These are phyloP conservation scores for Podarcis muralis DNA, from an alignment of 2,113 vertebrate genomes.

Conservation along the genomic window DNA sequence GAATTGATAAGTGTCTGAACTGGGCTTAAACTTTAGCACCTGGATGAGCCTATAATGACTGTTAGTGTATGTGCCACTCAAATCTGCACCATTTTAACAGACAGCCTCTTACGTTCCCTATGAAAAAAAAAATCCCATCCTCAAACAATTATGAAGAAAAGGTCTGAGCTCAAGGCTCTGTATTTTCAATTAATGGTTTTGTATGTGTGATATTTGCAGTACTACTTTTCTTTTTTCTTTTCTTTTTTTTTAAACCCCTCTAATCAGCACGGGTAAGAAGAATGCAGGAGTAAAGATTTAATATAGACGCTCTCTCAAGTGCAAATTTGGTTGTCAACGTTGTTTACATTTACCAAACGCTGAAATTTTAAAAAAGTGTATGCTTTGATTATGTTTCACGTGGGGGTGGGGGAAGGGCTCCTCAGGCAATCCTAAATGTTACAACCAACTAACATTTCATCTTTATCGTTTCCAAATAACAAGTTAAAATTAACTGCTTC, in stretches of 20 bases:
- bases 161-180: neutral
- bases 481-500: slow-evolving; percentile 69
- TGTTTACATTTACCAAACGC: slow-evolving; percentile 8
- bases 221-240: neutral
- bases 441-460: slow-evolving; percentile 55
- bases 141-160: neutral
- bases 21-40: neutral
- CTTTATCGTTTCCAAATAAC: slow-evolving; percentile 60
- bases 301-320: neutral
- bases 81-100: neutral
- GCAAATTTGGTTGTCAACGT: neutral
- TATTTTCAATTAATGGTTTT: neutral
- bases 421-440: slow-evolving; percentile 36
- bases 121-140: neutral
- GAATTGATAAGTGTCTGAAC: neutral
- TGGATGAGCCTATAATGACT: neutral
- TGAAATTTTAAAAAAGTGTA: neutral
- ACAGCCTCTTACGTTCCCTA: neutral
- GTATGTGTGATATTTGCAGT: neutral
- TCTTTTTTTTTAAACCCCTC: neutral
- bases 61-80: neutral
- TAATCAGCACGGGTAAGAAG: neutral
- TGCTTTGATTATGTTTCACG: slow-evolving; percentile 16
- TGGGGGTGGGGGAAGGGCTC: neutral
- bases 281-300: neutral